phyloP scores from a whole-genome alignment of 1,140 invertebrate species.

The Hypothenemus hampei region DNA sequence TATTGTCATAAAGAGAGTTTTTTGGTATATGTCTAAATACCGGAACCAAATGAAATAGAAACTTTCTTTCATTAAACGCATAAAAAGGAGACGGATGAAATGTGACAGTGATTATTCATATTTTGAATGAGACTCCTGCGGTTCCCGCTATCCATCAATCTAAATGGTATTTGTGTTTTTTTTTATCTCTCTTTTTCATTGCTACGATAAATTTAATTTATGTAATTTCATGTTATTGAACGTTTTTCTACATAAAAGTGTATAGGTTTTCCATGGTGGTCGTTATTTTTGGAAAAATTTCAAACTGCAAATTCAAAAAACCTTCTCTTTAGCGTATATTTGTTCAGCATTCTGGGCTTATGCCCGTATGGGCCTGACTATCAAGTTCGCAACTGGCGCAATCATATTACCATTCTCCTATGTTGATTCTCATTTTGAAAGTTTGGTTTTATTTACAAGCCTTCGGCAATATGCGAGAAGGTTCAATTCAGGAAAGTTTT shows the following conservation, averaged over 20 bases:
- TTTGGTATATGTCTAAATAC: not conserved
- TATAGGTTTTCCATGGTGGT: too few species aligned
- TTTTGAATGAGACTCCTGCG: not conserved
- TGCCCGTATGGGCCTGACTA: conserved; percentile 4
- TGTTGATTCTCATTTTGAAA: conserved; percentile 5
- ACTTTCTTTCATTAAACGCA: not conserved
- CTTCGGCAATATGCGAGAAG: not conserved
- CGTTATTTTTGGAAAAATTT: not conserved
- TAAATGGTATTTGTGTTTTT: not conserved
- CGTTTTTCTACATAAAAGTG: too few species aligned
- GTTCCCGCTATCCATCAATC: not conserved
- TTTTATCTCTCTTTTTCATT: too few species aligned
- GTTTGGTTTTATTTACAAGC: conserved; percentile 10
- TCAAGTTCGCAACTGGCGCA: conserved; percentile 1
- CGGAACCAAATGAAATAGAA: not conserved
- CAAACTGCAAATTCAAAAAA: not conserved
- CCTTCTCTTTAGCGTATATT: not conserved
- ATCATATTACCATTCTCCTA: conserved; percentile 8
- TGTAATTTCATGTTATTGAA: too few species aligned
- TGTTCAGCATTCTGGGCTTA: conserved; percentile 4
- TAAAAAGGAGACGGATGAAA: not conserved
- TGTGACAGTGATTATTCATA: not conserved
- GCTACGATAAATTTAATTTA: too few species aligned
- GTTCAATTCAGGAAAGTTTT: not conserved
- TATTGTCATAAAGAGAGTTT: not conserved